Conservation (phyloP, 2,797 vertebrate species). For the Pempheris klunzingeri region DNA sequence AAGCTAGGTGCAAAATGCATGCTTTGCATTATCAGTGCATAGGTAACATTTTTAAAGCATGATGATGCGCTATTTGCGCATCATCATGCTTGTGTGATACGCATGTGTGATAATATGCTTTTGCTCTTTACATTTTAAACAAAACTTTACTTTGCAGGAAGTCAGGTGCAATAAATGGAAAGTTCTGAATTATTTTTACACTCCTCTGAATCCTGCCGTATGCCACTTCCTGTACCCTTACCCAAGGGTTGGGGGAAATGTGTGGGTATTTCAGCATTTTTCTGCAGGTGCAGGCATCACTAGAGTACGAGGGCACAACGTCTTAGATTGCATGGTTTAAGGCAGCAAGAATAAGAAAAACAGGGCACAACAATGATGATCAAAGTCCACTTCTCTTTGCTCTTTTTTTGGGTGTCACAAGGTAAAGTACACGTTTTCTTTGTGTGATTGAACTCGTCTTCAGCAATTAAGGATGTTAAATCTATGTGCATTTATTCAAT, state of each 20-base stretch:
- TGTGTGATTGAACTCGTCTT: background rate
- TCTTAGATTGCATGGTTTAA: conserved; percentile 33
- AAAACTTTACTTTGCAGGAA: conserved; percentile 47
- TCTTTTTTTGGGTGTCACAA: conserved; percentile 66
- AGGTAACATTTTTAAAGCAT: background rate
- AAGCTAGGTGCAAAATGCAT: conserved; percentile 18
- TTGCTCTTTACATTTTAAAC: conserved; percentile 18
- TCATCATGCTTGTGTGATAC: conserved; percentile 3
- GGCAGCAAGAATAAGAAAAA: conserved; percentile 13
- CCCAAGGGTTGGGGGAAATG: background rate
- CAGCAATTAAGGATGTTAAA: background rate
- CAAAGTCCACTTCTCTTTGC: conserved; percentile 49
- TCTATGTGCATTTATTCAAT: background rate
- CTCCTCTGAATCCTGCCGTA: conserved; percentile 28
- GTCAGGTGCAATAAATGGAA: conserved; percentile 69
- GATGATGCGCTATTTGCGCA: background rate
- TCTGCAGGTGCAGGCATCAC: conserved; percentile 63
- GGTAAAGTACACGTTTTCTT: conserved; percentile 68
- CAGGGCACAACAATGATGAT: conserved; percentile 58
- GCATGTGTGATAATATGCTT: background rate
- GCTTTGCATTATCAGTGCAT: conserved; percentile 4
- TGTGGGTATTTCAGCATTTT: conserved; percentile 24
- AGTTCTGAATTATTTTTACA: conserved; percentile 52
- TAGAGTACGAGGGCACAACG: conserved; percentile 14
- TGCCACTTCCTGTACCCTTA: conserved; percentile 75